These are phyloP conservation scores for Prenolepis imparis DNA, from an alignment of 2,888 invertebrate species.

Conservation along the genomic window DNA sequence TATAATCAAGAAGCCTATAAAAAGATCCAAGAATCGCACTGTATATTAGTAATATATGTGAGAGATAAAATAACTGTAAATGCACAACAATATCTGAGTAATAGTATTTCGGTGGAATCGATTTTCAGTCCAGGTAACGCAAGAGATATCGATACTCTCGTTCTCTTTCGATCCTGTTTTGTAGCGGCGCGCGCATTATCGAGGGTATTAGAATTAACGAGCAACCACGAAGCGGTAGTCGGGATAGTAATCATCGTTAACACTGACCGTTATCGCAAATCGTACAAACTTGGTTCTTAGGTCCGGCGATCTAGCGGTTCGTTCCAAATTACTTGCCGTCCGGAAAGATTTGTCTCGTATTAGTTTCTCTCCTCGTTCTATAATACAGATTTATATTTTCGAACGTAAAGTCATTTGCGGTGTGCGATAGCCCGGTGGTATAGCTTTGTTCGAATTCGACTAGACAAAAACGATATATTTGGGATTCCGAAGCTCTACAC, in stretches of 20 bases:
- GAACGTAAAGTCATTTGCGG: conserved; percentile 15
- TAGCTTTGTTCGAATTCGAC: conserved; percentile 15
- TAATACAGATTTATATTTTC: conserved; percentile 59
- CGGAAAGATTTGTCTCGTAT: conserved; percentile 71
- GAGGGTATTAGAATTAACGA: conserved; percentile 54
- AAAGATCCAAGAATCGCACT: not conserved
- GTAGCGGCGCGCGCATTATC: conserved; percentile 40
- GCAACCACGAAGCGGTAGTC: conserved; percentile 34
- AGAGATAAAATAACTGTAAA: not conserved
- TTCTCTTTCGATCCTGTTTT: conserved; percentile 55
- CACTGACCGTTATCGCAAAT: conserved; percentile 37
- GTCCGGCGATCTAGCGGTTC: conserved; percentile 44
- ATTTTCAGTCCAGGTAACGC: conserved; percentile 34
- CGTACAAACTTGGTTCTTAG: conserved; percentile 48
- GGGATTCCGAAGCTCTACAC: not conserved
- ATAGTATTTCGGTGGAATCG: conserved; percentile 14
- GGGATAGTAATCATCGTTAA: conserved; percentile 39
- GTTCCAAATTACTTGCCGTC: conserved; percentile 62
- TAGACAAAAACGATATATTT: not conserved
- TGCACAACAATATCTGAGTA: not conserved
- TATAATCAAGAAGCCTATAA: not conserved
- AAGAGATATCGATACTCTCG: conserved; percentile 33
- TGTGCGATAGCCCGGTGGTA: not conserved
- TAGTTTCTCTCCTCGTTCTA: conserved; percentile 62
- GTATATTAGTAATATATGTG: not conserved